Conservation (phyloP, 1,140 invertebrate species). For the Anagrus nilaparvatae region DNA sequence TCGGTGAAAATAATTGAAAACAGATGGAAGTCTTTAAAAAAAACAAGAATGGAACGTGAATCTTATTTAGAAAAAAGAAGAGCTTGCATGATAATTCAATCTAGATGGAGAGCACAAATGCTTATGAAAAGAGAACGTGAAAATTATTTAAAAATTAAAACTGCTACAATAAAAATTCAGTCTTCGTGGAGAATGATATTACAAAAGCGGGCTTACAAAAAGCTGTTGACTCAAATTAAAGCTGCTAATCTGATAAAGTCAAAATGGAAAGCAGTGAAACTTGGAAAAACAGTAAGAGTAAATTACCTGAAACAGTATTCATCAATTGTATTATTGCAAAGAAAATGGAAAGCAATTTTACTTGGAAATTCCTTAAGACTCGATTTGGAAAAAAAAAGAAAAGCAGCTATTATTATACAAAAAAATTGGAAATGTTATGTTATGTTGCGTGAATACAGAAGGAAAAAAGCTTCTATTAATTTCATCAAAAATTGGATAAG, state of each 20-base stretch:
- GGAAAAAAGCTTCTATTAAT: constrained; percentile 5
- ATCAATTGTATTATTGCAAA: constrained; percentile 19
- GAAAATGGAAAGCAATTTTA: constrained; percentile 15
- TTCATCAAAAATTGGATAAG: constrained; percentile 16
- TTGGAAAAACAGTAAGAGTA: constrained; percentile 8
- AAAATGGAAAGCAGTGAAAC: constrained; percentile 17
- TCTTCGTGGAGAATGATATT: constrained; percentile 24
- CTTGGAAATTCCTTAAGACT: constrained; percentile 1
- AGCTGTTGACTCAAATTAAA: constrained; percentile 11
- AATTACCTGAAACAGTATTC: constrained; percentile 20
- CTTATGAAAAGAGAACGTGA: constrained; percentile 20
- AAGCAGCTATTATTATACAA: constrained; percentile 18
- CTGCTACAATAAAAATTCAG: constrained; percentile 27
- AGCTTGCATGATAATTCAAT: constrained; percentile 21
- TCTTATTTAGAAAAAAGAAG: constrained; percentile 18
- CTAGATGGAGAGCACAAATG: constrained; percentile 21
- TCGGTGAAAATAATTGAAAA: constrained; percentile 34
- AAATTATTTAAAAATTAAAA: constrained; percentile 23
- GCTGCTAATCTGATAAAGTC: constrained; percentile 18
- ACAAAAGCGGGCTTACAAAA: constrained; percentile 7
- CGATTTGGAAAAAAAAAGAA: constrained; percentile 11
- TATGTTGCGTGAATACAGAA: background rate
- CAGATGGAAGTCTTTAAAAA: constrained; percentile 30
- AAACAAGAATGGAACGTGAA: constrained; percentile 21
- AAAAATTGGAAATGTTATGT: constrained; percentile 14